phyloP scores from a whole-genome alignment of 2,797 vertebrate genomes.

The Parauchenoglanis punctatus region DNA sequence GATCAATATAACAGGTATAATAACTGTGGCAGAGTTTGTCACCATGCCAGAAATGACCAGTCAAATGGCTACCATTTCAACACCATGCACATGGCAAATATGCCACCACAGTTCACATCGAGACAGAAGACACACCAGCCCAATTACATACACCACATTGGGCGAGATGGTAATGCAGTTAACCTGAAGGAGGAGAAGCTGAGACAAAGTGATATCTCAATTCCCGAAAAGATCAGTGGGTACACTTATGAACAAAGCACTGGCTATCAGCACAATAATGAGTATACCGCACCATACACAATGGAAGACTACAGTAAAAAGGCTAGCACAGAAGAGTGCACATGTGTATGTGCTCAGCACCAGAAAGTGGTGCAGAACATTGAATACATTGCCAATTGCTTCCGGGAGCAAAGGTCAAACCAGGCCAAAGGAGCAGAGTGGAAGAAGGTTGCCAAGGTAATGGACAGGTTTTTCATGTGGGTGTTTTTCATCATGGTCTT shows the following conservation, averaged over 20 bases:
- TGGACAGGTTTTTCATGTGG: constrained; percentile 99
- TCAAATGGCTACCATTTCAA: constrained; percentile 50
- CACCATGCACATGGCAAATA: background rate
- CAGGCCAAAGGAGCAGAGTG: constrained; percentile 88
- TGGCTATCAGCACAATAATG: constrained; percentile 54
- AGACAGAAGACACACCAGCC: constrained; percentile 43
- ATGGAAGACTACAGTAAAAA: constrained; percentile 43
- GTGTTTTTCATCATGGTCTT: constrained; percentile 97
- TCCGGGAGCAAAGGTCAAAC: constrained; percentile 88
- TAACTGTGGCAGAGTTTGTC: constrained; percentile 53
- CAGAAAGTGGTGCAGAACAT: constrained; percentile 85
- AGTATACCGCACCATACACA: constrained; percentile 66
- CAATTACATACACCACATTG: constrained; percentile 49
- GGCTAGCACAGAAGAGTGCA: constrained; percentile 55
- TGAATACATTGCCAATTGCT: constrained; percentile 91
- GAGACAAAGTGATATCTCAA: constrained; percentile 54
- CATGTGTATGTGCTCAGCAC: constrained; percentile 63
- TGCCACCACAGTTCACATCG: constrained; percentile 27
- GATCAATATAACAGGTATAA: constrained; percentile 46
- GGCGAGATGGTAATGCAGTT: constrained; percentile 49
- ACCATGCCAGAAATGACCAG: constrained; percentile 64
- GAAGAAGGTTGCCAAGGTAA: constrained; percentile 98
- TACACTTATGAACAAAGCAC: constrained; percentile 56
- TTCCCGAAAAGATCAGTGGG: constrained; percentile 61
- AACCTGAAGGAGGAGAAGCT: constrained; percentile 50